phyloP scores from a whole-genome alignment of 2,888 invertebrate genomes.

The Rambutsinella grinnellia region DNA sequence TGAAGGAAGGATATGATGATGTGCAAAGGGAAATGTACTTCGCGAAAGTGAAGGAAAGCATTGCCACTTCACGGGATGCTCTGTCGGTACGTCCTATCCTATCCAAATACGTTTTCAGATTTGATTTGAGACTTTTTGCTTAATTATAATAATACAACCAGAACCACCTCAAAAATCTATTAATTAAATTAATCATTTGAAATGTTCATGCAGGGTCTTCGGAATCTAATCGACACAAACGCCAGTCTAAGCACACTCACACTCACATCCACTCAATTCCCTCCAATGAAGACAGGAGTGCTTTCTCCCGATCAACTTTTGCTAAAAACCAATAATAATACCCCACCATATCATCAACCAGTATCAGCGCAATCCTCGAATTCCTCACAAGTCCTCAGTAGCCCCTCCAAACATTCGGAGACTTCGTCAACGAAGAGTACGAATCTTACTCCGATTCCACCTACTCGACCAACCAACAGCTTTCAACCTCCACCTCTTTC shows the following conservation, averaged over 20 bases:
- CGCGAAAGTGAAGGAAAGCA: conserved; percentile 63
- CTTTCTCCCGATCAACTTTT: conserved; percentile 29
- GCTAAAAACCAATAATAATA: conserved; percentile 18
- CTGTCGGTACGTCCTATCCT: conserved; percentile 55
- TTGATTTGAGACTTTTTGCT: background rate
- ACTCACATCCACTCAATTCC: conserved; percentile 31
- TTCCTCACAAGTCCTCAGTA: background rate
- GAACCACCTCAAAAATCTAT: no score
- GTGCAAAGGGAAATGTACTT: conserved; percentile 64
- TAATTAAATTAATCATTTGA: no score
- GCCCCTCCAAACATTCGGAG: background rate
- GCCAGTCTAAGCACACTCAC: conserved; percentile 39
- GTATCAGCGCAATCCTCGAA: background rate
- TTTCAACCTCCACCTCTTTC: background rate
- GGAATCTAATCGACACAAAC: conserved; percentile 62
- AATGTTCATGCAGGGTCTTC: conserved; percentile 51
- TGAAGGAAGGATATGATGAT: conserved; percentile 63
- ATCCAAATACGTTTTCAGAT: background rate
- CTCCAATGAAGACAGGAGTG: conserved; percentile 33
- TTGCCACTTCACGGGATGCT: conserved; percentile 64
- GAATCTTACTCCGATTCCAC: conserved; percentile 12
- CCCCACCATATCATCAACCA: background rate
- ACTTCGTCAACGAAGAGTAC: background rate
- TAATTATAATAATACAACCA: no score
- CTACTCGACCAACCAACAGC: no score